These are phyloP conservation scores for Spilogale gracilis DNA, from an alignment of 2,113 vertebrate genomes.

Conservation along the genomic window DNA sequence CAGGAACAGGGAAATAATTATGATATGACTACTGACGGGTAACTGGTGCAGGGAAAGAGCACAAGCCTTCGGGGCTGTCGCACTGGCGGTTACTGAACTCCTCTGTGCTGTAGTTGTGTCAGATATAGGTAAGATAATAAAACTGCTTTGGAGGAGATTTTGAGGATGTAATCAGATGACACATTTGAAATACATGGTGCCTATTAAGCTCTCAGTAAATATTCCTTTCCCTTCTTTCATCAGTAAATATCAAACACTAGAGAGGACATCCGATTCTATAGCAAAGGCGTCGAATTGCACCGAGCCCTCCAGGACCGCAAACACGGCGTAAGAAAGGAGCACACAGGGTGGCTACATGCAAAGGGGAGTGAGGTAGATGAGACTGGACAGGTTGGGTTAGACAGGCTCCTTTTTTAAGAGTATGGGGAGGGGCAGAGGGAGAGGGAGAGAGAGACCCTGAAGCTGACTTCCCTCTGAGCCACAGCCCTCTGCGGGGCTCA, in stretches of 20 bases:
- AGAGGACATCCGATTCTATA: background rate
- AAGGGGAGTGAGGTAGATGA: background rate
- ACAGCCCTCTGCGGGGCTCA: background rate
- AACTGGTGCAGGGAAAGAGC: background rate
- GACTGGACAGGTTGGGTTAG: no score
- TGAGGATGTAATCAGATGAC: background rate
- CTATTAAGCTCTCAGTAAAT: background rate
- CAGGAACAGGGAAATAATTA: background rate
- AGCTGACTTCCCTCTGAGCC: background rate
- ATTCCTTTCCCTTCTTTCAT: background rate
- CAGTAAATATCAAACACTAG: background rate
- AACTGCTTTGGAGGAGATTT: background rate
- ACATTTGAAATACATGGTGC: background rate
- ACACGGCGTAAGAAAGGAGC: background rate
- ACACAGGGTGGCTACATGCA: background rate
- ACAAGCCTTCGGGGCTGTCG: no score
- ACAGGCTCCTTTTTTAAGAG: background rate
- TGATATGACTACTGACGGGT: background rate
- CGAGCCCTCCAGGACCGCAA: background rate
- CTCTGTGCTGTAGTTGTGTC: background rate
- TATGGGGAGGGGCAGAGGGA: background rate
- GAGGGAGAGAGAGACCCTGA: background rate
- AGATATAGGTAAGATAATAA: background rate
- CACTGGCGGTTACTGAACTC: background rate
- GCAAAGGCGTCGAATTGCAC: background rate